Evolutionary conservation across 2,797 vertebrate species (phyloP).

Genomic region (Oreortyx pictus): DNA sequence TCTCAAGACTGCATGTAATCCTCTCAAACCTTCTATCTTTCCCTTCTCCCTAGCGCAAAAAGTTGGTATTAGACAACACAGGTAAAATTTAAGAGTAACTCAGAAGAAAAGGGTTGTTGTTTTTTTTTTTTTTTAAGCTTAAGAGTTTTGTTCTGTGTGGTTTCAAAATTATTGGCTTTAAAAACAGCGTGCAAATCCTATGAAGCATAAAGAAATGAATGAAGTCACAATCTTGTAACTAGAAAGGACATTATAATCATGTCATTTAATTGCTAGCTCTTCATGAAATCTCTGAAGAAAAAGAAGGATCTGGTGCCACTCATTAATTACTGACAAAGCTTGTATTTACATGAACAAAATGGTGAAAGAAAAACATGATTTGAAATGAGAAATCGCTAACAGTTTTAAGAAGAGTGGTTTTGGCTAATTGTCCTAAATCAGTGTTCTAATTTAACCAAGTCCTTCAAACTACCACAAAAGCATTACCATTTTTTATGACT

Average conservation of each 20-base stretch:
- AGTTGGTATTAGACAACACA: background rate
- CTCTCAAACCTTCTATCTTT: background rate
- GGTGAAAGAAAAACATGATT: background rate
- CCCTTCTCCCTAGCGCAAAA: background rate
- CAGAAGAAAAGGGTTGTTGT: background rate
- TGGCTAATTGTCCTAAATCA: background rate
- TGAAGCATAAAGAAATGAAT: background rate
- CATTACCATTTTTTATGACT: background rate
- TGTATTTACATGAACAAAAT: conserved; percentile 9
- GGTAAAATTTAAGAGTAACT: background rate
- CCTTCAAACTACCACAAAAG: background rate
- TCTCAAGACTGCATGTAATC: background rate
- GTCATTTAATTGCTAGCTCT: conserved; percentile 19
- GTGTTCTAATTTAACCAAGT: background rate
- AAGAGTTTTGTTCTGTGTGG: background rate
- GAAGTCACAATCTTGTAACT: background rate
- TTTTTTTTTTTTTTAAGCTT: background rate
- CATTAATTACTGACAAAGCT: background rate
- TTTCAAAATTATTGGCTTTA: background rate
- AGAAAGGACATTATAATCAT: background rate
- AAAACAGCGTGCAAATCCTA: background rate
- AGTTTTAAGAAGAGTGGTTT: background rate
- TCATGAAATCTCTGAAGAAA: conserved; percentile 9
- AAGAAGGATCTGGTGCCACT: background rate
- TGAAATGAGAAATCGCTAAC: background rate